Base-by-base conservation (phyloP, 2,888 invertebrate species). In the Tetragonula carbonaria region DNA sequence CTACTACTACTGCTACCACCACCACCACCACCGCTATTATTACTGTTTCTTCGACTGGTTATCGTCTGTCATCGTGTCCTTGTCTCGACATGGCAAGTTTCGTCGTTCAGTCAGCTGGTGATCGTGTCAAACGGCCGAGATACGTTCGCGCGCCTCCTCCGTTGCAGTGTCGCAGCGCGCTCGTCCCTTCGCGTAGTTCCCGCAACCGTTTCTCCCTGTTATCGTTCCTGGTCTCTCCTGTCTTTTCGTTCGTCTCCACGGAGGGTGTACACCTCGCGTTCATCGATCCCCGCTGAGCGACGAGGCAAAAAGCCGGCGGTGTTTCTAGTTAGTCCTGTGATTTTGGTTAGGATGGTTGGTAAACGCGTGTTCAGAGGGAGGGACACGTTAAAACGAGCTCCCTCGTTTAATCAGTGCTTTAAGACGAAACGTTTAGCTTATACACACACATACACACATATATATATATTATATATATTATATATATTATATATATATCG, bases 401-500 rank as follows among this genome's bases (percentile, higher is more conserved):
- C 94, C 94, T 94, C 94, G 93, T 92, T 94, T 94, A 94, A 94
- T 94, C 94, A 94, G 94, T 94, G 94, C 94, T 94, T 94, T 94
- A 94, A 94, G 93, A 93, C 91, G 91, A 91, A 93, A 93, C 91
- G 92, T 93, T 93, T 93, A 93, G 93, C 93, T 94, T 93, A 93
- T 91, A 83, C 86, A 87, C 87, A 90, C 77, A 83, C 78, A 88
- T 80, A 88, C 33, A 33, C 33, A 33, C 33, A 33, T 3, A 33
- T 3, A 33, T 33, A 33, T 33, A 33, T 33, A 33, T 33, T 73
- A 88, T 88, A 91, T 88, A 90, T 92, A 92, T 91, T 72, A 87
- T 77, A 88, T 75, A 62, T 83, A 33, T 33, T 73, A 88, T 88
- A 91, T 88, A 90, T 92, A 92, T 91, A 92, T 91, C 90, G 91